Base-by-base conservation (phyloP, 2,888 invertebrate species). In the Mimachlamys varia region DNA sequence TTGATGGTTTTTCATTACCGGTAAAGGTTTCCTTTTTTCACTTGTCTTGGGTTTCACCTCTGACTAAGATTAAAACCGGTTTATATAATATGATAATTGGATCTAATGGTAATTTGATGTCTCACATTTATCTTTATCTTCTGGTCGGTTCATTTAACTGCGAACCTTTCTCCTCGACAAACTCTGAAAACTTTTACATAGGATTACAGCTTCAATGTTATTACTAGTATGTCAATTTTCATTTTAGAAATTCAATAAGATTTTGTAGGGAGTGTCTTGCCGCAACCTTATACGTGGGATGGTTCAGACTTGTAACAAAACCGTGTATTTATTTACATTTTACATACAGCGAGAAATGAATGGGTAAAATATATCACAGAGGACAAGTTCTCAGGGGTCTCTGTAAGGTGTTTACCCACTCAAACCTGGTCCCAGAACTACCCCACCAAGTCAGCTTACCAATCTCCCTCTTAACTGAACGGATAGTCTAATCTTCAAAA, bases 261-360 rank as follows among this genome's bases (percentile, higher is more conserved):
- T n/a, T n/a, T 62, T 62, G 0, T 33, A 76, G 33, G 76, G 76
- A 27, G 27, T 76, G 76, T 76, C 76, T 62, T 2, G 33, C 76
- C 13, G 13, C 33, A 33, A 33, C 3, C 27, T 76, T 27, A 76
- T 76, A 15, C 22, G 22, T 62, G 62, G 62, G 62, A n/a, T 62
- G 7, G 76, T 76, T 76, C 33, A 76, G 33, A 76, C 76, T 76
- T 76, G 76, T 76, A 76, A 76, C 76, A 33, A 76, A 76, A 76
- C 76, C 76, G 27, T 62, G 12, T 76, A 76, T 76, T 76, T 76
- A 33, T 76, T 22, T 76, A 76, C 76, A 12, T 33, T 76, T 33
- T 76, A 76, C 22, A 76, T 62, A 62, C 62, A 62, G 44, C 62
- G 22, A n/a, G 62, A n/a, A 62, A 7, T 62, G 62, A 62, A 62